phyloP scores from a whole-genome alignment of 2,113 vertebrate species.

The Anser brachyrhynchus region DNA sequence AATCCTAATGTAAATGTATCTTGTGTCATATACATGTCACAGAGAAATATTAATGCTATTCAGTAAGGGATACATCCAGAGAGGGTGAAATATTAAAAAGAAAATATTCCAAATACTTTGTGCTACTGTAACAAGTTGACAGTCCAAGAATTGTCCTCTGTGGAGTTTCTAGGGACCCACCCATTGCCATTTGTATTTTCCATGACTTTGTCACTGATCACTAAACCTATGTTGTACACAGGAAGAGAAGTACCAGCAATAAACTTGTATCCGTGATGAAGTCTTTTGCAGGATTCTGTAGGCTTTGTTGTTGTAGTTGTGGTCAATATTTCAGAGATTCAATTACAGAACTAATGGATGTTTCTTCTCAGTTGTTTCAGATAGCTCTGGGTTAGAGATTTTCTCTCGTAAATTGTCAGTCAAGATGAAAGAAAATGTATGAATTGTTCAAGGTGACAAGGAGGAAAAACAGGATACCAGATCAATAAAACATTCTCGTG shows the following conservation, averaged over 20 bases:
- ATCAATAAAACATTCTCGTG: neutral
- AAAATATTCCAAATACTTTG: neutral
- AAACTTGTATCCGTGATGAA: neutral
- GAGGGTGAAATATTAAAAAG: neutral
- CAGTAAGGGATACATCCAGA: neutral
- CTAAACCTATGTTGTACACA: neutral
- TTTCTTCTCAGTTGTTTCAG: neutral
- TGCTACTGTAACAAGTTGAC: neutral
- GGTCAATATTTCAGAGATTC: neutral
- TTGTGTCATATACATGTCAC: fast-evolving
- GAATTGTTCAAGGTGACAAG: neutral
- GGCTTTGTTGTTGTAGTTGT: neutral
- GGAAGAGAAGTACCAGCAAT: neutral
- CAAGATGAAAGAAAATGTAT: neutral
- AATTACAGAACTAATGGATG: neutral
- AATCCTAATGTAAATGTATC: fast-evolving
- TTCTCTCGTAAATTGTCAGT: neutral
- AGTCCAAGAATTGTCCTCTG: neutral
- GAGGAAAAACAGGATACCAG: neutral
- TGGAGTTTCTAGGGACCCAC: neutral
- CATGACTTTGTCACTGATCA: neutral
- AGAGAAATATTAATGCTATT: neutral
- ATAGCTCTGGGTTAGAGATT: neutral
- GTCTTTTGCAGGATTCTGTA: neutral
- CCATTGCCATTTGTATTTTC: neutral